Base-by-base conservation (phyloP, 2,797 vertebrate genomes). In the Manis javanica region DNA sequence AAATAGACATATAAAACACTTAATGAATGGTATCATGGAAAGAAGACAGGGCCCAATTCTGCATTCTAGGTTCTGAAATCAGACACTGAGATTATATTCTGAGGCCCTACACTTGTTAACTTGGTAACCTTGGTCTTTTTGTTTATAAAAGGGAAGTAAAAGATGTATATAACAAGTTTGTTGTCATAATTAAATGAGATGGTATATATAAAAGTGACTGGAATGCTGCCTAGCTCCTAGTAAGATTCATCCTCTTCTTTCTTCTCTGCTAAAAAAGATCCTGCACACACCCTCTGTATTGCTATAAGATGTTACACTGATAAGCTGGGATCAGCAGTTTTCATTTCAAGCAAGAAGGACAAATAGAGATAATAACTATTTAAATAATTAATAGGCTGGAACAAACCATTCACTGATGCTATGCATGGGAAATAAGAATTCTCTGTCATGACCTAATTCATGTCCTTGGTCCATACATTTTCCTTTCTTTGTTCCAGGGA, bases 291-390 rank as follows among this genome's bases (percentile, higher is more conserved):
- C 61, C 18, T 84, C 53, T 74, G 46, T 49, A 61, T 84, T 63
- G 37, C 68, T 66, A 84, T 31, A 95, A 87, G 84, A 95, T 89
- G 29, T 37, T 66, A 68, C 15, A 12, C 61, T 94, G 88, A 92
- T 77, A 91, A 96, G 96, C 96, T 96, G 92, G 84, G 69, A 64
- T 97, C 97, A 97, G 97, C 96, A 97, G 85, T 96, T 98, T 96
- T 97, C 61, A 91, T 79, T 90, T 96, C 93, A 93, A 97, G 95
- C 96, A 97, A 97, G 95, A 96, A 98, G 82, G 93, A 96, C 92
- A 98, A 98, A 98, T 78, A 97, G 61, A 97, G 97, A 98, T 97
- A 97, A 98, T 98, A 97, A 97, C 97, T 96, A 97, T 96, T 97
- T 98, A 96, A 98, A 98, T 98, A 97, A 98, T 98, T 98, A 96